Percentiles rank a stretch among this genome's conserved stretches.
These are phyloP conservation scores for Struthio camelus DNA, from an alignment of 2,113 vertebrate species.

Conservation along the genomic window DNA sequence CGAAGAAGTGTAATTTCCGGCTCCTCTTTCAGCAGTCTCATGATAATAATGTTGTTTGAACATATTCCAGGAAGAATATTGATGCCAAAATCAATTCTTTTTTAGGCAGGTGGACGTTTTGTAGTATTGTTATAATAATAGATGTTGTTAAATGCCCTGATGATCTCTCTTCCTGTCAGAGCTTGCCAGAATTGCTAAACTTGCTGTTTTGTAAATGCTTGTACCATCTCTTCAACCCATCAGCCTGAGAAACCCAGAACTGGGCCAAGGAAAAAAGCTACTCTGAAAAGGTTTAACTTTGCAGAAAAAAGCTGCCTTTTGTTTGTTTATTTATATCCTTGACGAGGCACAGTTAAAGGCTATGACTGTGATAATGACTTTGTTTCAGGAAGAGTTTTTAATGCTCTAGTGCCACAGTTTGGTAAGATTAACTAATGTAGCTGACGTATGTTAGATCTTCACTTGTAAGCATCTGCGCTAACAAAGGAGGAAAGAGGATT, in stretches of 20 bases:
- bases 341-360: not conserved
- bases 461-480: not conserved
- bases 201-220: not conserved
- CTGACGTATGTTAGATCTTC: not conserved
- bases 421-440: not conserved
- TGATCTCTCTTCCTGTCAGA: not conserved
- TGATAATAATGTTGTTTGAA: constrained; percentile 38
- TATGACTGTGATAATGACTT: not conserved
- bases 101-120: not conserved
- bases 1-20: constrained; percentile 35
- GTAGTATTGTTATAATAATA: not conserved
- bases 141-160: not conserved
- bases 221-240: not conserved
- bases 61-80: constrained; percentile 32
- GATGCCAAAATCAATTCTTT: constrained; percentile 32
- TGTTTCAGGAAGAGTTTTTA: not conserved
- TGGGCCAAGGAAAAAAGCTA: not conserved
- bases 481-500: not conserved
- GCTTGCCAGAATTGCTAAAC: not conserved
- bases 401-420: accelerated
- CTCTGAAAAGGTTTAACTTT: not conserved
- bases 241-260: not conserved
- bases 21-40: not conserved
- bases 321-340: not conserved
- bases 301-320: not conserved